Conservation (phyloP, 2,888 invertebrate genomes). For the Scaptomyza cyrtandrae region DNA sequence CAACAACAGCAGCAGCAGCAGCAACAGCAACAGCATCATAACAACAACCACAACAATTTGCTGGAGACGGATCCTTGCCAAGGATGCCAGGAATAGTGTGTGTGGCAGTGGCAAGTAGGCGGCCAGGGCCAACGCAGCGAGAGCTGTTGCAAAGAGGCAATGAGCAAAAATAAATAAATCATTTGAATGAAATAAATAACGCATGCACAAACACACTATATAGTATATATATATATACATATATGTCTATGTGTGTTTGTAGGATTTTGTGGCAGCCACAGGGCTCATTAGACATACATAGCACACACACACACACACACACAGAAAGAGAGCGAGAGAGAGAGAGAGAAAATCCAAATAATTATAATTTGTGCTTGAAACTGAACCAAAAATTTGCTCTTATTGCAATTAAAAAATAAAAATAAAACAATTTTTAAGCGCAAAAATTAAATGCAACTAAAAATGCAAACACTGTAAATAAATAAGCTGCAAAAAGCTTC, state of each 20-base stretch:
- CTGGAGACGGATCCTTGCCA: constrained; percentile 37
- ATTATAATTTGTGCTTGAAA: constrained; percentile 13
- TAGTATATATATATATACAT: not conserved
- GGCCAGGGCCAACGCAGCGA: constrained; percentile 32
- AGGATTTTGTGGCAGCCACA: constrained; percentile 38
- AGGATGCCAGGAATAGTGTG: constrained; percentile 25
- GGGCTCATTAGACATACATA: constrained; percentile 74
- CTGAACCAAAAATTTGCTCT: not conserved
- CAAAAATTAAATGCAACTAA: constrained; percentile 51
- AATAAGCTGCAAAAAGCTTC: constrained; percentile 25
- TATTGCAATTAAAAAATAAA: constrained; percentile 17
- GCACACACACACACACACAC: too few relatives aligned
- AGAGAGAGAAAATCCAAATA: constrained; percentile 10
- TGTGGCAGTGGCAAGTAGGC: constrained; percentile 8
- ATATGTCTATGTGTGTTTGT: not conserved
- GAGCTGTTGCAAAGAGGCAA: constrained; percentile 59
- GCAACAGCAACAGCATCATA: too few relatives aligned
- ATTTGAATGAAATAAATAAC: constrained; percentile 75
- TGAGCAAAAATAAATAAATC: constrained; percentile 77
- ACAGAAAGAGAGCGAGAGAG: constrained; percentile 21
- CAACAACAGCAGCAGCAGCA: constrained; percentile 25
- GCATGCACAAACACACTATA: constrained; percentile 28
- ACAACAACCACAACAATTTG: constrained; percentile 45
- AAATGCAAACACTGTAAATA: constrained; percentile 42
- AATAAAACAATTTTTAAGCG: not conserved